Evolutionary conservation across 2,113 vertebrate species (phyloP).

Genomic region (Kryptolebias marmoratus): DNA sequence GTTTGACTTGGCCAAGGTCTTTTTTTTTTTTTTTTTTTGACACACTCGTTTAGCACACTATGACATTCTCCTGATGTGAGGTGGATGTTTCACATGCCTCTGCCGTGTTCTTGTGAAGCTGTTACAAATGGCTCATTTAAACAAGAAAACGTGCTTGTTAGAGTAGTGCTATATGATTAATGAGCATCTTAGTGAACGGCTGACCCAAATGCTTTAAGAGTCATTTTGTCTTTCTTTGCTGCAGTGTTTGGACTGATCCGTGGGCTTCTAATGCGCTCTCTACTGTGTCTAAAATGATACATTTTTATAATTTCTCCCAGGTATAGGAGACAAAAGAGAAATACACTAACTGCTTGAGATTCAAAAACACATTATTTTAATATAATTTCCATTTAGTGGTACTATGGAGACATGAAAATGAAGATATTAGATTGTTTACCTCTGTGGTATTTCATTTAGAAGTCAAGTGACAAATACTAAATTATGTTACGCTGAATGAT

Average conservation of each 20-base stretch:
- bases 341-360: background rate
- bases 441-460: background rate
- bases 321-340: background rate
- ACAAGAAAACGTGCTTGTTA: background rate
- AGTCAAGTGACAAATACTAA: background rate
- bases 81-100: constrained; percentile 15
- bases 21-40: background rate
- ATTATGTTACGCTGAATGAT: background rate
- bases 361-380: too few species aligned
- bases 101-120: background rate
- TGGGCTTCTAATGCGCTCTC: background rate
- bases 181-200: constrained; percentile 21
- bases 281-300: background rate
- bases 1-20: constrained; percentile 25
- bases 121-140: constrained; percentile 6
- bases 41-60: constrained; percentile 15
- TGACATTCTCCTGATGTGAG: background rate
- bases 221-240: constrained; percentile 22
- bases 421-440: background rate
- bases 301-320: background rate
- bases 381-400: background rate
- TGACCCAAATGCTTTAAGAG: constrained; percentile 19
- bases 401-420: too few species aligned
- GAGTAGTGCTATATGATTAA: constrained; percentile 23
- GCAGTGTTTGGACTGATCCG: constrained; percentile 15